These are phyloP conservation scores for Drosophila seguyi DNA, from an alignment of 1,140 invertebrate genomes.

Conservation along the genomic window DNA sequence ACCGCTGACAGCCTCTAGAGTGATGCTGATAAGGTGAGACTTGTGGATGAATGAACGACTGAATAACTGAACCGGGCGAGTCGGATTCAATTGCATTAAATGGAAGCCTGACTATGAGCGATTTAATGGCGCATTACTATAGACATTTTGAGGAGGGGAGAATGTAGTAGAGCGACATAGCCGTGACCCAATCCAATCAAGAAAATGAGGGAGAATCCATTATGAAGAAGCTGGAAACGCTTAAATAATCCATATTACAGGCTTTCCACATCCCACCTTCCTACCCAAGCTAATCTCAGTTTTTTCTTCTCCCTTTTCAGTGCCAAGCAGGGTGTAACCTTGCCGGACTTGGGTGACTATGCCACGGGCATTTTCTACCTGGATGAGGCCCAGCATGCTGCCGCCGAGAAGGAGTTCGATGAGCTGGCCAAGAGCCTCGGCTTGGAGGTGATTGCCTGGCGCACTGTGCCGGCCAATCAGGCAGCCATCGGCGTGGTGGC, in stretches of 20 bases:
- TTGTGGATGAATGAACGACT: conserved; percentile 50
- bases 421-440: conserved; percentile 92
- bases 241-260: not conserved
- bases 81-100: conserved; percentile 35
- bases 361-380: conserved; percentile 98
- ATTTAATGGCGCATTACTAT: conserved; percentile 47
- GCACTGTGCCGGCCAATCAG: conserved; percentile 95
- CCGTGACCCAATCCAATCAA: conserved; percentile 21
- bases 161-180: conserved; percentile 8
- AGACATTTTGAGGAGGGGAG: not conserved
- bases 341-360: conserved; percentile 95
- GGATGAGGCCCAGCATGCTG: conserved; percentile 92
- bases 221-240: not conserved
- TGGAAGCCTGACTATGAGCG: conserved; percentile 32
- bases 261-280: not conserved
- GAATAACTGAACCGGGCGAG: conserved; percentile 13
- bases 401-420: conserved; percentile 93
- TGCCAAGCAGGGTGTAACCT: conserved; percentile 90
- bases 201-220: not conserved
- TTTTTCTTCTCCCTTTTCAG: conserved; percentile 68
- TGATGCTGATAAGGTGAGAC: conserved; percentile 49
- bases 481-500: conserved; percentile 95
- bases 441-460: conserved; percentile 95
- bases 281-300: not conserved
- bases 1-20: conserved; percentile 31